Evolutionary conservation across 2,888 invertebrate species (phyloP).

Genomic region (Unio delphinus): DNA sequence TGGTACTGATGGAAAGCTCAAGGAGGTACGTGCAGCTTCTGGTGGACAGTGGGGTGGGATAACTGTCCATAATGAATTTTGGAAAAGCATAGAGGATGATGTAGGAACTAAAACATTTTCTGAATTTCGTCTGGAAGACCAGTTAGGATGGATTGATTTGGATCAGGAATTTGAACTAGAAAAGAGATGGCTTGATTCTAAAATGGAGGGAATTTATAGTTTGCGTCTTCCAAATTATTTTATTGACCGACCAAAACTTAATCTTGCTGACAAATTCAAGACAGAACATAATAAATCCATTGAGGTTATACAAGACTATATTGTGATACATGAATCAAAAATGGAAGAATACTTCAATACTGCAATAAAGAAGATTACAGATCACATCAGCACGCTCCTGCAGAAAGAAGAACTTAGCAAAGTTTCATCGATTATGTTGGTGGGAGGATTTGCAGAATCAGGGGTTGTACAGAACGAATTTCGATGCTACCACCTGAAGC

Average conservation of each 20-base stretch:
- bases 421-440: conserved; percentile 23
- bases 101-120: not conserved
- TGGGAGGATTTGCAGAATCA: conserved; percentile 40
- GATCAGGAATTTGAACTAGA: conserved; percentile 25
- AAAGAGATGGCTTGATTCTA: conserved; percentile 19
- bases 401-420: conserved; percentile 11
- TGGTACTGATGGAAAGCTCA: conserved; percentile 18
- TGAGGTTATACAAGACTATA: conserved; percentile 12
- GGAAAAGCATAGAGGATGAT: conserved; percentile 8
- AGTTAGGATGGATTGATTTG: conserved; percentile 20
- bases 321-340: conserved; percentile 18
- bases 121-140: too few relatives aligned
- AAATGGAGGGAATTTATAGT: too few relatives aligned
- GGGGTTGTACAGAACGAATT: conserved; percentile 18
- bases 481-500: conserved; percentile 21
- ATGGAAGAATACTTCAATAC: conserved; percentile 19
- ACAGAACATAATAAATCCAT: conserved; percentile 11
- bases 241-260: conserved; percentile 12
- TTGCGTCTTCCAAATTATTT: not conserved
- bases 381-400: conserved; percentile 16
- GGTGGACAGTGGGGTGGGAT: conserved; percentile 31
- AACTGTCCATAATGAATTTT: conserved; percentile 26
- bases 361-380: conserved; percentile 19
- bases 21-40: conserved; percentile 25
- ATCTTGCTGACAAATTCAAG: conserved; percentile 10